Evolutionary conservation across 2,888 invertebrate genomes (phyloP), one percentile per base, ranked within the genome.

Genomic region (Eupelmus urozonus): DNA sequence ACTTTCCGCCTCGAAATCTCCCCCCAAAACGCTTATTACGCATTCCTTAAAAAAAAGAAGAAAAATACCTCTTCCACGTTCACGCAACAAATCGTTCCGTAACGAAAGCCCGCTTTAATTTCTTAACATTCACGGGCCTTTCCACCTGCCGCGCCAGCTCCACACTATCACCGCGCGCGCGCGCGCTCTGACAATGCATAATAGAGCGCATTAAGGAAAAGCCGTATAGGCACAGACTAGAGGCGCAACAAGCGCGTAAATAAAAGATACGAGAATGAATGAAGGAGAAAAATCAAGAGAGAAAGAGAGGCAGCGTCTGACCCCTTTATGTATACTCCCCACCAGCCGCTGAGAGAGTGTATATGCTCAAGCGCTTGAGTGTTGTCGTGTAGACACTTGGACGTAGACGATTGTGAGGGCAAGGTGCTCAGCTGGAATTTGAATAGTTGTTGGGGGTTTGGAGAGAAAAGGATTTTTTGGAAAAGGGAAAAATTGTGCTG

Each of bases 141-240:
- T 60, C 59, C 59, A 60, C 59, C 59, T 60, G 59, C 34, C 34
- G 53, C 53, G 20, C 16, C 5, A 49, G 16, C 9, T 11, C 34
- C 13, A 7, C 45, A 45, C 2, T 45, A 16, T 16, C 45, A 13
- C 9, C 25, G 27, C 25, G 11, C 11, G 25, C 23, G 18, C 18
- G 16, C 20, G 2, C 20, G n/a, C 57, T 57, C 57, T n/a, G n/a
- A n/a, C n/a, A n/a, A 7, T 4, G 27, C 20, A 27, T 57, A 57
- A 27, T 27, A 16, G 27, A 27, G 57, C n/a, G n/a, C 25, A 23
- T n/a, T 9, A 7, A 11, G 9, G 13, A 55, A n/a, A n/a, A n/a
- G n/a, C n/a, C n/a, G n/a, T 40, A 11, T 53, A 53, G 20, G 53
- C 53, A 18, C 9, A 29, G 57, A 23, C n/a, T 49, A 49, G 11